Evolutionary conservation across 2,888 invertebrate genomes (phyloP).

Genomic region (Cataglyphis albicans): DNA sequence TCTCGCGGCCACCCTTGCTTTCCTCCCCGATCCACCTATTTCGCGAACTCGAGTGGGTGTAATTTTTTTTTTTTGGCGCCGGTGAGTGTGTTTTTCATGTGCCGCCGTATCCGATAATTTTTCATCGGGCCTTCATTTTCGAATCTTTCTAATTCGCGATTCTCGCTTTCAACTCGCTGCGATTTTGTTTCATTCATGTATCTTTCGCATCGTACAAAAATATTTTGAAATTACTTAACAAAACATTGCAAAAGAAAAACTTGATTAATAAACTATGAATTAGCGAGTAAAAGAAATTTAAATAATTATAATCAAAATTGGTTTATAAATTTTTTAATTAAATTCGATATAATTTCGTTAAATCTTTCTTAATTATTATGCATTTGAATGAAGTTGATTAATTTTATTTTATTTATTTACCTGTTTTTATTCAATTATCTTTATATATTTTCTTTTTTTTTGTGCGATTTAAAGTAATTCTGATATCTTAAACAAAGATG

Average conservation of each 20-base stretch:
- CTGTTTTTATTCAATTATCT: constrained; percentile 6
- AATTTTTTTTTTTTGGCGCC: constrained; percentile 27
- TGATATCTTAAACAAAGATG: constrained; percentile 33
- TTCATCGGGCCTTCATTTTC: constrained; percentile 56
- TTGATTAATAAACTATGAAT: neutral
- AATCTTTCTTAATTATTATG: constrained; percentile 69
- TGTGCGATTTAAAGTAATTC: constrained; percentile 4
- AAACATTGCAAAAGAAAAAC: neutral
- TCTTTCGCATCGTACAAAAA: neutral
- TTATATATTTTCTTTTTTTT: neutral
- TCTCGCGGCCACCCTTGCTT: neutral
- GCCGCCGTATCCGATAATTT: constrained; percentile 39
- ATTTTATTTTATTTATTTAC: constrained; percentile 31
- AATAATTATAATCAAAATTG: neutral
- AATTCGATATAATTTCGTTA: neutral
- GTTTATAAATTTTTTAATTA: neutral
- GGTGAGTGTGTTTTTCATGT: constrained; percentile 26
- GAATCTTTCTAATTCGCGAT: neutral
- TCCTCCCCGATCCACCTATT: constrained; percentile 38
- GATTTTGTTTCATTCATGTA: neutral
- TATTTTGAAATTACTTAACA: neutral
- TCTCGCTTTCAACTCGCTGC: constrained; percentile 1
- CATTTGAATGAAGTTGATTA: constrained; percentile 71
- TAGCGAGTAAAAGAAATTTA: neutral
- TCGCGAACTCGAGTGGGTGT: constrained; percentile 27